Conservation (phyloP, 2,888 invertebrate genomes). For the Pseudoips prasinana region DNA sequence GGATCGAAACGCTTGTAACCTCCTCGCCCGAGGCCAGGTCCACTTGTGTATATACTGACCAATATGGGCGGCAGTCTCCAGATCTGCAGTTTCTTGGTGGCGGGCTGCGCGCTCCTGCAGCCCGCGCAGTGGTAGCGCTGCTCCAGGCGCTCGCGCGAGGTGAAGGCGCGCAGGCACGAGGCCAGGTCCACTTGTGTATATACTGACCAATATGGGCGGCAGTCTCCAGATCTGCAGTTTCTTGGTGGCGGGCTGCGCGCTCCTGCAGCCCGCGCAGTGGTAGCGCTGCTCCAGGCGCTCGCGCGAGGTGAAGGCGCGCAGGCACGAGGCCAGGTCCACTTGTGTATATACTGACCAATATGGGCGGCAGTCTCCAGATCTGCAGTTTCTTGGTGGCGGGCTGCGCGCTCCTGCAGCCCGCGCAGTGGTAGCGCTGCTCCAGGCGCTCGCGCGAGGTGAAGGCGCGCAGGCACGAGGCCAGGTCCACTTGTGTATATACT, state of each 20-base stretch:
- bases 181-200: constrained; percentile 86
- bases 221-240: constrained; percentile 95
- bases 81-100: constrained; percentile 94
- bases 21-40: no score
- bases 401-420: constrained; percentile 90
- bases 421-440: constrained; percentile 93
- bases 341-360: constrained; percentile 73
- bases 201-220: constrained; percentile 87
- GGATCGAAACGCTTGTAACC: no score
- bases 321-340: constrained; percentile 91
- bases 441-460: constrained; percentile 94
- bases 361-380: constrained; percentile 94
- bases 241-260: constrained; percentile 92
- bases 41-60: constrained; percentile 14
- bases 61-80: constrained; percentile 95
- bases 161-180: constrained; percentile 93
- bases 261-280: constrained; percentile 92
- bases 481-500: constrained; percentile 81
- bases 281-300: constrained; percentile 93
- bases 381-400: constrained; percentile 95
- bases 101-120: constrained; percentile 91
- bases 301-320: constrained; percentile 93
- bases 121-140: constrained; percentile 92
- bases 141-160: constrained; percentile 92
- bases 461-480: constrained; percentile 92